These are phyloP conservation scores for Patagioenas fasciata DNA, from an alignment of 2,113 vertebrate species.

Conservation along the genomic window DNA sequence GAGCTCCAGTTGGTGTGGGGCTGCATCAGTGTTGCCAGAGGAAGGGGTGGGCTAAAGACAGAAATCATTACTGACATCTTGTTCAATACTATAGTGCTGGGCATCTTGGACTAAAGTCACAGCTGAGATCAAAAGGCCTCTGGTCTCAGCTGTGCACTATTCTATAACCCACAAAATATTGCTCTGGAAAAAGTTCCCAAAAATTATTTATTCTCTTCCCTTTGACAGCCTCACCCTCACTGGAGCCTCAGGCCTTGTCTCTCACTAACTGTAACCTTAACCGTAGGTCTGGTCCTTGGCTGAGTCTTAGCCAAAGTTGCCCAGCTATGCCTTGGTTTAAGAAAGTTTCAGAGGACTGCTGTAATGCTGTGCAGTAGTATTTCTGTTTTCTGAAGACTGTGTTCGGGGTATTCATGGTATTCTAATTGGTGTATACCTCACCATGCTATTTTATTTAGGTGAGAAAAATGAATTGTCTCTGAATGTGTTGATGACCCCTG, in stretches of 20 bases:
- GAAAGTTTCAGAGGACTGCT: not conserved
- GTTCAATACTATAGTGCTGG: not conserved
- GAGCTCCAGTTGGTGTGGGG: not conserved
- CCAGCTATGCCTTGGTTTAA: not conserved
- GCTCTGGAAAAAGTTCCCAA: not conserved
- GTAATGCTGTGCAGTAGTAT: not conserved
- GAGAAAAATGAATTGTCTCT: not conserved
- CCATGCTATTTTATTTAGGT: not conserved
- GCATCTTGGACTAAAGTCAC: not conserved
- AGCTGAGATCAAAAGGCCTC: not conserved
- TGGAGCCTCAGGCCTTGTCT: not conserved
- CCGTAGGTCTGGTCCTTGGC: not conserved
- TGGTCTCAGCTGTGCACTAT: not conserved
- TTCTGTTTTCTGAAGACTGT: not conserved
- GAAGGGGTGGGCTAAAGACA: not conserved
- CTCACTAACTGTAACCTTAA: not conserved
- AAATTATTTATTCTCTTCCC: not conserved
- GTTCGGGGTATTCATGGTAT: not conserved
- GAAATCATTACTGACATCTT: not conserved
- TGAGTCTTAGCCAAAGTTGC: not conserved
- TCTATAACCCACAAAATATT: fast-evolving
- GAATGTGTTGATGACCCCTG: not conserved
- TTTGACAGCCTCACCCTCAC: not conserved
- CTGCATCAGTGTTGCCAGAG: not conserved
- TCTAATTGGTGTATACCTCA: not conserved